Base-by-base conservation (phyloP, 2,888 invertebrate species). In the Lampropteryx suffumata region DNA sequence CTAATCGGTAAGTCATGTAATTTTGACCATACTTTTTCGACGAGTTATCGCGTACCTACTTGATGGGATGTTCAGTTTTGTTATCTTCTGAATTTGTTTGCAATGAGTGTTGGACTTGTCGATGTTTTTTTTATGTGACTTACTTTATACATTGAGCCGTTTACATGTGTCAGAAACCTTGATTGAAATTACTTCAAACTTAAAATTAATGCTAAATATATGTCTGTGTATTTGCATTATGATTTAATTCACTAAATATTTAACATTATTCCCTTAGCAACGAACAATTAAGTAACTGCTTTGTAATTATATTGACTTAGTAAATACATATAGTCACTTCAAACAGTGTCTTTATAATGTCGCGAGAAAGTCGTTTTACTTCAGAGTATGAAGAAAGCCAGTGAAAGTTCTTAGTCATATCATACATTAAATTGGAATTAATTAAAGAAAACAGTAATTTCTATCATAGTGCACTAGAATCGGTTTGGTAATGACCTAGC, bases 1-100 rank as follows among this genome's bases (percentile, higher is more conserved):
- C 92, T 97, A 65, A 96, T 97, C 84, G 97, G 97, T 96, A 91
- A 94, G 93, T 91, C n/a, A 28, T 1, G 2, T 36, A 11, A 26
- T 33, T 28, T 30, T 17, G 17, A 17, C 13, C 39, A 39, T 10
- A 17, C 12, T 30, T 39, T 39, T 39, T 39, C 0, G 30, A 14
- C 26, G 17, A 17, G 24, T 24, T 36, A 37, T 45, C 30, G 26
- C 32, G 3, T 12, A 33, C 17, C 1, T 40, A 33, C 17, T 2
- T 40, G 21, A 28, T 21, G 21, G 11, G n/a, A 12, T 10, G 30
- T 11, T 47, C 14, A 39, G 33, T 28, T 42, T 40, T 35, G 30
- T 29, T 45, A 37, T 48, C 41, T 30, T 24, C 21, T 12, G 7
- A 27, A 29, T 27, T 33, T 34, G 32, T 34, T 44, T 50, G 32